Percentiles rank a stretch among this genome's conserved stretches.
Evolutionary conservation across 2,797 vertebrate genomes (phyloP).

Genomic region (Chromis chromis): DNA sequence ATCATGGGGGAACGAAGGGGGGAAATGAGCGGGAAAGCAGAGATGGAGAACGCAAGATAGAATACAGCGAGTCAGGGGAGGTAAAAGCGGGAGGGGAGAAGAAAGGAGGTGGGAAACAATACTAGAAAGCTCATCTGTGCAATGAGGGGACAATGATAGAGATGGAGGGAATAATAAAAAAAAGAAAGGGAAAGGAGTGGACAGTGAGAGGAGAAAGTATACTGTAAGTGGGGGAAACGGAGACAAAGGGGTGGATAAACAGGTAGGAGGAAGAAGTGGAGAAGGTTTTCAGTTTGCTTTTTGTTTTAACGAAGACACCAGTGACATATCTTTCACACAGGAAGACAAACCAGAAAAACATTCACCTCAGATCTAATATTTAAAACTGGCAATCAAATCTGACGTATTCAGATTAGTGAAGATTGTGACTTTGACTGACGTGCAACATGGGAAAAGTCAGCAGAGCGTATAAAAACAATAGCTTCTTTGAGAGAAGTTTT

Average conservation of each 20-base stretch:
- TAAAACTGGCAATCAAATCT: constrained; percentile 17
- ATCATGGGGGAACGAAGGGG: constrained; percentile 57
- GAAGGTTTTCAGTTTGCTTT: constrained; percentile 28
- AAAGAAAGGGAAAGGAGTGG: constrained; percentile 14
- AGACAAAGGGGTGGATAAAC: constrained; percentile 30
- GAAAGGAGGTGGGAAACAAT: constrained; percentile 29
- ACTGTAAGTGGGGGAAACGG: constrained; percentile 35
- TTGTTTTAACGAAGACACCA: constrained; percentile 52
- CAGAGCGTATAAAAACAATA: constrained; percentile 13
- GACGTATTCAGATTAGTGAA: neutral
- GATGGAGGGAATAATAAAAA: constrained; percentile 37
- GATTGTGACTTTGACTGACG: neutral
- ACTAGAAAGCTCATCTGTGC: constrained; percentile 45
- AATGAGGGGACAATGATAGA: constrained; percentile 38
- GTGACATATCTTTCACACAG: constrained; percentile 15
- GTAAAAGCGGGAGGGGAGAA: constrained; percentile 32
- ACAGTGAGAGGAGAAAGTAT: constrained; percentile 29
- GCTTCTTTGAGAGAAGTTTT: constrained; percentile 11
- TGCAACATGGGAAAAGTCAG: constrained; percentile 5
- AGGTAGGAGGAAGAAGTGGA: neutral
- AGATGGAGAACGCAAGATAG: constrained; percentile 64
- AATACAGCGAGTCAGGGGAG: constrained; percentile 51
- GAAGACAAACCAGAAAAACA: constrained; percentile 12
- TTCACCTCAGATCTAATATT: constrained; percentile 16
- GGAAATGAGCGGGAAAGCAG: constrained; percentile 78